Evolutionary conservation across 2,113 vertebrate species (phyloP).

Genomic region (Numida meleagris): DNA sequence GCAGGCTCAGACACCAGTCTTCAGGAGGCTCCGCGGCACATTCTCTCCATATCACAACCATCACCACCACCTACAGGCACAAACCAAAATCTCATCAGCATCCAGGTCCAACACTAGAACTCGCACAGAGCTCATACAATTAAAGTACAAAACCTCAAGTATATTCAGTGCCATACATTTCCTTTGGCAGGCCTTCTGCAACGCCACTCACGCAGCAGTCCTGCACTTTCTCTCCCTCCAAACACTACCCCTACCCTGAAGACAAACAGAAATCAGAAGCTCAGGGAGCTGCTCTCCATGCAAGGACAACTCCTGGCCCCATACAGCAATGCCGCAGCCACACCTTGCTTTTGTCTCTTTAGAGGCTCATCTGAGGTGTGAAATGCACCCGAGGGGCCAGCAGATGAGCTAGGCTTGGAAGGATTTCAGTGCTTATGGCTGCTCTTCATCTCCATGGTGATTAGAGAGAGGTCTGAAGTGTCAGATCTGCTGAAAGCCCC

Average conservation of each 20-base stretch:
- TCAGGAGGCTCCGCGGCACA: neutral
- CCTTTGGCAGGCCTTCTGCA: neutral
- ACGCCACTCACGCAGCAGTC: neutral
- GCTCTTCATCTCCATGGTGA: slow-evolving; percentile 40
- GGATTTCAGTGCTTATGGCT: neutral
- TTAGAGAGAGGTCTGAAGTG: slow-evolving; percentile 18
- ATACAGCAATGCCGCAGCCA: neutral
- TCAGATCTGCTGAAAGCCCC: slow-evolving; percentile 31
- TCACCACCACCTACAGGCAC: neutral
- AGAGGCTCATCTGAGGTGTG: neutral
- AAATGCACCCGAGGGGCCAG: neutral
- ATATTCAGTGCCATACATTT: neutral
- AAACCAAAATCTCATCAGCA: neutral
- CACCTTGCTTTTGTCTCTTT: neutral
- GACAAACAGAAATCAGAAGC: neutral
- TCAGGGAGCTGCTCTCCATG: neutral
- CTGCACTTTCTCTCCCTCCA: neutral
- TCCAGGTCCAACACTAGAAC: neutral
- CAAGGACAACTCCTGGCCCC: neutral
- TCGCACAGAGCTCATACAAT: neutral
- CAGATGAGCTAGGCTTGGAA: neutral
- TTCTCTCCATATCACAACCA: neutral
- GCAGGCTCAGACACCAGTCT: neutral
- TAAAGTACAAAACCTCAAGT: neutral
- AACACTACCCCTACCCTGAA: neutral